Conservation (phyloP, 2,888 invertebrate species). For the Luperina testacea region DNA sequence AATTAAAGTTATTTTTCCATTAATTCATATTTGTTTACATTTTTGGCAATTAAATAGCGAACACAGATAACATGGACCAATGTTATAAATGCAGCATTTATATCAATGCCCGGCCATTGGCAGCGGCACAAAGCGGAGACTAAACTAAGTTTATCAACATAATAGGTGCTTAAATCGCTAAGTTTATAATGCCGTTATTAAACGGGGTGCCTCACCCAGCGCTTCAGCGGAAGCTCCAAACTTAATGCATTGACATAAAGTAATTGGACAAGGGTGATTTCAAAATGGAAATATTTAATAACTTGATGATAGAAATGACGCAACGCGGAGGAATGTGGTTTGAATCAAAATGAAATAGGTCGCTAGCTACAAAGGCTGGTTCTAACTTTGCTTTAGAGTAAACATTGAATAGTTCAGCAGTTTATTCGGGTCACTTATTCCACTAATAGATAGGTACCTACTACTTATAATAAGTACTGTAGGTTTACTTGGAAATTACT, state of each 20-base stretch:
- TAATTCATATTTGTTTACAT: too few species aligned
- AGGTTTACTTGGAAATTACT: neutral
- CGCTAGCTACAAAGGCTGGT: neutral
- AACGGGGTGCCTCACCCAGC: conserved; percentile 21
- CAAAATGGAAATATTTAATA: conserved; percentile 10
- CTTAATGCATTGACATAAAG: conserved; percentile 16
- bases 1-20: too few species aligned
- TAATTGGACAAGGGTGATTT: conserved; percentile 1
- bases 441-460: too few species aligned
- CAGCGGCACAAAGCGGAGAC: conserved; percentile 44
- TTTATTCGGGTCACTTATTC: neutral
- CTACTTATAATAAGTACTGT: neutral
- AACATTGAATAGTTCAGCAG: neutral
- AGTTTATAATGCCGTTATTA: conserved; percentile 55
- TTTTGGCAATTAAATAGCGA: too few species aligned
- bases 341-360: neutral
- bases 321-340: neutral
- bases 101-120: conserved; percentile 41
- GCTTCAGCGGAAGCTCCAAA: conserved; percentile 16
- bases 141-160: conserved; percentile 61
- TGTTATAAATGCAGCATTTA: conserved; percentile 20
- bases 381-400: neutral
- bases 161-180: conserved; percentile 57
- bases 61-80: too few species aligned
- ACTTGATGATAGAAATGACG: neutral